Evolutionary conservation across 2,797 vertebrate genomes (phyloP), one percentile per base, ranked within the genome.

Genomic region (Rhinella marina): DNA sequence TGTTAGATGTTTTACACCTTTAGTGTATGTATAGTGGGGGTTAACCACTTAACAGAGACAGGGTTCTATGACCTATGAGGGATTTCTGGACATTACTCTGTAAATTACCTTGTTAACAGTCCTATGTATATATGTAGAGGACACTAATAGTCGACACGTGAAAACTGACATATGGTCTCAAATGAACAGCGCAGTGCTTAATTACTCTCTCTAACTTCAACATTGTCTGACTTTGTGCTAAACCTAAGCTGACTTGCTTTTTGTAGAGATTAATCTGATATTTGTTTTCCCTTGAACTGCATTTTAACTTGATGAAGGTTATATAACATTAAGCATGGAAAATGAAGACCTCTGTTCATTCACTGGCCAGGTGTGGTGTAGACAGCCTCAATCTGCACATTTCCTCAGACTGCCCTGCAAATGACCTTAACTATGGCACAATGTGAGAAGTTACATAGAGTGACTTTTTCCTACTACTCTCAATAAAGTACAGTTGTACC

Each of bases 361-460:
- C 80, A 89, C 64, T 83, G 90, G 76, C 88, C 92, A 92, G 93
- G 91, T 92, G 92, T 91, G 91, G 91, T 92, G 92, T 90, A 90
- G 92, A 93, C 92, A 93, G 90, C 82, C 72, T 10, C 7, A 82
- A 86, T 84, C 87, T 90, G 79, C 90, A 90, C 90, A 91, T 92
- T 91, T 93, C 92, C 91, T 92, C 92, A 91, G 91, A 81, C 83
- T 93, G 92, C 90, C 92, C 92, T 90, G 90, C 88, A 88, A 85
- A 81, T 92, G 91, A 92, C 92, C 93, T 93, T 91, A 88, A 91
- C 86, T 88, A 89, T 90, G 81, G 87, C 90, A 85, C 61, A 77
- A 86, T 88, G 84, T 89, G 84, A 85, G 84, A 91, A 88, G 80
- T 85, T 78, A 61, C 54, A 68, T 50, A 48, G 29, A 84, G 56